Conservation (phyloP, 2,797 vertebrate species). For the Acrossocheilus wenchowensis region DNA sequence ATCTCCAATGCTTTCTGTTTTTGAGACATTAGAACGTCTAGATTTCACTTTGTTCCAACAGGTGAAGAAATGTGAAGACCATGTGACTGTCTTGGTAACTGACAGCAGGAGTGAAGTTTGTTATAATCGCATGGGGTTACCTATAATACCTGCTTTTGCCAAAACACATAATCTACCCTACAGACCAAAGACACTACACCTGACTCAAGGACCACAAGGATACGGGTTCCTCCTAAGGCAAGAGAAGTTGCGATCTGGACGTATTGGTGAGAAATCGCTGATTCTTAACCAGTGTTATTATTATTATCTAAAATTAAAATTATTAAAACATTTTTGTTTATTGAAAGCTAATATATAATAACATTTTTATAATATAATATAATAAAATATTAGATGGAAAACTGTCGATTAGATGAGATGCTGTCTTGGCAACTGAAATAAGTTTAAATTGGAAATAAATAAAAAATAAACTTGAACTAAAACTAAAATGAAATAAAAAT, state of each 20-base stretch:
- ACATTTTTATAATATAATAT: too few species aligned
- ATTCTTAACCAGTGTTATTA: background rate
- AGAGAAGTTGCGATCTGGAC: slow-evolving; percentile 74
- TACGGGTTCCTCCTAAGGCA: slow-evolving; percentile 93
- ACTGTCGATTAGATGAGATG: background rate
- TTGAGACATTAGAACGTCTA: background rate
- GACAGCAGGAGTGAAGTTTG: slow-evolving; percentile 80
- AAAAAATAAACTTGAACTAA: background rate
- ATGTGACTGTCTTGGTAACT: slow-evolving; percentile 86
- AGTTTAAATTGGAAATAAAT: background rate
- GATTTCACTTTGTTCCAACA: slow-evolving; percentile 63
- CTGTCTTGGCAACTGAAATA: background rate
- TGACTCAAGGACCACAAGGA: slow-evolving; percentile 83
- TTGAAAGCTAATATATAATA: background rate
- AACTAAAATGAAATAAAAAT: background rate
- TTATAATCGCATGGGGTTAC: slow-evolving; percentile 79
- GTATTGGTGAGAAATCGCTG: slow-evolving; percentile 75
- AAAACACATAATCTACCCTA: slow-evolving; percentile 80
- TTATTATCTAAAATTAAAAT: background rate
- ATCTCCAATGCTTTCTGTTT: background rate
- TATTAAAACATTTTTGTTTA: background rate
- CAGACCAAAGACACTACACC: slow-evolving; percentile 77
- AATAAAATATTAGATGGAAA: background rate
- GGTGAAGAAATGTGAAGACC: slow-evolving; percentile 80
- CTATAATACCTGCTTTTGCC: slow-evolving; percentile 82